Evolutionary conservation across 2,797 vertebrate genomes (phyloP).

Genomic region (Xerus rutilus): DNA sequence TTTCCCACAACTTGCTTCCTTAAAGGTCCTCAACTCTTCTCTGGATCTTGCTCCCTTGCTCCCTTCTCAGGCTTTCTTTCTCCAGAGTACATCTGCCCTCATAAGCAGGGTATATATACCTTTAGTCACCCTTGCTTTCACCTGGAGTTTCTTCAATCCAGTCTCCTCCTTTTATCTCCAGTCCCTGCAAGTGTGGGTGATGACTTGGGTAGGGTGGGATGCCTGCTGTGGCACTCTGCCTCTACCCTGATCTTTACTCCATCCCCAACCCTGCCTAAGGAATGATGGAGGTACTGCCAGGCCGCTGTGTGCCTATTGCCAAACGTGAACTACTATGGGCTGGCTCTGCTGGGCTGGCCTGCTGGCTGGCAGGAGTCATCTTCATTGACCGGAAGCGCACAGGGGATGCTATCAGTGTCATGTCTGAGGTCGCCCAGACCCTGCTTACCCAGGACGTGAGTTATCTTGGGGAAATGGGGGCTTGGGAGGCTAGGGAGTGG

Average conservation of each 20-base stretch:
- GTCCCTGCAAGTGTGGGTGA: neutral
- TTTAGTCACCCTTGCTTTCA: neutral
- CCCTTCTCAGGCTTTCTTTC: neutral
- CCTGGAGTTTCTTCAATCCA: neutral
- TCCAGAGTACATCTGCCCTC: neutral
- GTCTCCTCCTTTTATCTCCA: neutral
- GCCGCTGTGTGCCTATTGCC: slow-evolving; percentile 90
- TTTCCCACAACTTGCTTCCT: neutral
- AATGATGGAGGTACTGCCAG: slow-evolving; percentile 90
- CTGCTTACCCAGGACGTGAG: slow-evolving; percentile 89
- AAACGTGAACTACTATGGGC: slow-evolving; percentile 91
- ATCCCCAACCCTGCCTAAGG: slow-evolving; percentile 78
- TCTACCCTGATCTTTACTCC: neutral
- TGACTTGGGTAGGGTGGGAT: neutral
- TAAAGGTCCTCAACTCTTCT: neutral
- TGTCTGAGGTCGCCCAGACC: slow-evolving; percentile 87
- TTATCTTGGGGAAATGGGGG: slow-evolving; percentile 26
- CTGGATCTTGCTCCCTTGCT: accelerated
- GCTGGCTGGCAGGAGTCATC: slow-evolving; percentile 90
- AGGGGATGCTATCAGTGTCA: slow-evolving; percentile 88
- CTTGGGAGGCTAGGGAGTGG: neutral
- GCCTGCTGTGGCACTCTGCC: neutral
- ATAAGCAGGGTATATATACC: neutral
- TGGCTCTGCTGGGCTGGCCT: slow-evolving; percentile 89
- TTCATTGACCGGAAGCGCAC: slow-evolving; percentile 90